Evolutionary conservation across 1,140 invertebrate species (phyloP), one percentile per base, ranked within the genome.

Genomic region (Eufriesea mexicana): DNA sequence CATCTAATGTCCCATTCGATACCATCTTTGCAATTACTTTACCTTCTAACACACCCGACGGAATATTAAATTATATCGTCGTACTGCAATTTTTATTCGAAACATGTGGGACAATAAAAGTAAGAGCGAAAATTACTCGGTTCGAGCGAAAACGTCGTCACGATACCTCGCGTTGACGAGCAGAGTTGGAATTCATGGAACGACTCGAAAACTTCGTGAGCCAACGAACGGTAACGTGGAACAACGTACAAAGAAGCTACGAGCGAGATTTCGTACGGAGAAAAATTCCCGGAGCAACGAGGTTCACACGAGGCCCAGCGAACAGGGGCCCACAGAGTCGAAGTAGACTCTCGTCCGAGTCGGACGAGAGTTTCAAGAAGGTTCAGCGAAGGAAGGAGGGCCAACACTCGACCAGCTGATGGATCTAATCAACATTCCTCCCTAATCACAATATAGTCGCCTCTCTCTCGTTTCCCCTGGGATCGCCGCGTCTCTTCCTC

Each of bases 401-500:
- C 74, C 90, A 54, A 73, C 85, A 84, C 86, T 90, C 83, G 79
- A 86, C 91, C 90, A 91, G 91, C 92, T 94, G 92, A 94, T 94
- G 93, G 91, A 94, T 94, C 93, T 94, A 94, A 94, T 94, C 91
- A 90, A 89, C 90, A 89, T 91, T 92, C 89, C 89, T 90, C 79
- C 90, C 92, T 93, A 92, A 93, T 92, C 91, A 89, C 89, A 84
- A 89, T 87, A 88, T 85, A 84, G 84, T 86, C 79, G 76, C 72
- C 57, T 86, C 72, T 77, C 85, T 90, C 77, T 81, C 35, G 35
- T 64, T 82, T 79, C 55, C 70, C 35, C 35, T 16, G 5, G 62
- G 42, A 57, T 66, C 59, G 54, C 62, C 66, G n/a, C 54, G 20
- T 54, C 76, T 70, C 62, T 20, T 68, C 28, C 55, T 45, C 35